Percentiles rank a stretch among this genome's conserved stretches.
phyloP scores from a whole-genome alignment of 64 coral and sea anemone genomes.

The Catalaphyllia jardinei region DNA sequence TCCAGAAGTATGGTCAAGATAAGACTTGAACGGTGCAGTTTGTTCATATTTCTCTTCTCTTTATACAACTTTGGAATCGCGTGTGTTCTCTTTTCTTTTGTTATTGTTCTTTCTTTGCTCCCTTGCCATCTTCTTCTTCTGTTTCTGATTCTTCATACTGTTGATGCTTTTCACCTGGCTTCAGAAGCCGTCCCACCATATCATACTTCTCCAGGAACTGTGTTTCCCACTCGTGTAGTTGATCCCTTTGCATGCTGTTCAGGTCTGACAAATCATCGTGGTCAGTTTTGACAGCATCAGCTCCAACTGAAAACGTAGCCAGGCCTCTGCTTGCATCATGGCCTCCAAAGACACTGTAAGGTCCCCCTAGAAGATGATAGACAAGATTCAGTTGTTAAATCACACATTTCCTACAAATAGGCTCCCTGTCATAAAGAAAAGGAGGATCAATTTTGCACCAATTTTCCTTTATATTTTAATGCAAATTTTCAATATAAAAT shows the following conservation, averaged over 20 bases:
- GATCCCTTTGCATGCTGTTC: constrained; percentile 98
- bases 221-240: constrained; percentile 89
- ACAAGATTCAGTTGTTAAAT: background rate
- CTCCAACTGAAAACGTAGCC: constrained; percentile 88
- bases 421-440: too few species aligned
- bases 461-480: too few species aligned
- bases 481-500: too few species aligned
- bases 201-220: constrained; percentile 98
- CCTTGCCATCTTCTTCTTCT: constrained; percentile 90
- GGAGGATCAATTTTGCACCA: too few species aligned
- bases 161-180: constrained; percentile 90
- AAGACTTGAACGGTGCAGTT: background rate
- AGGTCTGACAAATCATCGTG: constrained; percentile 96
- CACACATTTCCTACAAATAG: background rate
- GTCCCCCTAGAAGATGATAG: constrained; percentile 76
- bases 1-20: background rate
- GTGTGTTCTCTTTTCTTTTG: constrained; percentile 32
- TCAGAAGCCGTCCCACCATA: constrained; percentile 86
- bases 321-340: constrained; percentile 98
- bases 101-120: constrained; percentile 63
- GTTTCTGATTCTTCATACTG: constrained; percentile 98
- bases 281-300: constrained; percentile 91
- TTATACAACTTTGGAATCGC: background rate
- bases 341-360: constrained; percentile 94
- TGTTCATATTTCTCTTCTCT: background rate